phyloP scores from a whole-genome alignment of 2,888 invertebrate species.

The Griposia aprilina region DNA sequence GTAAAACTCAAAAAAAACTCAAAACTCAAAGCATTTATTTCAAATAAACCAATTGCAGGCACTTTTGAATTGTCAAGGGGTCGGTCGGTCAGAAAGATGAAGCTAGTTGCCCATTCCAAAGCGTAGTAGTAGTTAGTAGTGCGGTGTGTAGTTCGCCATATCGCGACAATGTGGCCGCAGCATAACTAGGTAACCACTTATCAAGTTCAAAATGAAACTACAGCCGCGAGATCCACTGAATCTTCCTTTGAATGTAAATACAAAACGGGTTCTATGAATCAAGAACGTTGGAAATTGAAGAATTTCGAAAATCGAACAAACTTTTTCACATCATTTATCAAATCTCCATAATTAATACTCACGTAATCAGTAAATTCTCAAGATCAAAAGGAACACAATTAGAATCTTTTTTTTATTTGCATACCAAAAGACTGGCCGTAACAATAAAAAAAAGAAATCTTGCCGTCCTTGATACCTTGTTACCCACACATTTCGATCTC shows the following conservation, averaged over 20 bases:
- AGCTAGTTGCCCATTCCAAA: no score
- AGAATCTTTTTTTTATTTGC: slow-evolving; percentile 78
- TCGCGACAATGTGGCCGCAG: no score
- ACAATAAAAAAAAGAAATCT: slow-evolving; percentile 78
- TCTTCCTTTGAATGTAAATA: slow-evolving; percentile 5
- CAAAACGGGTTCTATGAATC: background rate
- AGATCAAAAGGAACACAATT: slow-evolving; percentile 70
- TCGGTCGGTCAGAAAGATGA: no score
- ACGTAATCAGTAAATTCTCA: slow-evolving; percentile 56
- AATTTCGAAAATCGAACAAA: slow-evolving; percentile 14
- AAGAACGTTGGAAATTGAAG: slow-evolving; percentile 5
- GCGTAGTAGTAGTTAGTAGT: no score
- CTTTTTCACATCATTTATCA: slow-evolving; percentile 38
- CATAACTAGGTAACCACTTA: background rate
- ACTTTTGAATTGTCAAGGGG: no score
- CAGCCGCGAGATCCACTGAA: background rate
- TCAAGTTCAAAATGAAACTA: slow-evolving; percentile 11
- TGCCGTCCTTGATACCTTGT: slow-evolving; percentile 85
- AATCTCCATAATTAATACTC: slow-evolving; percentile 39
- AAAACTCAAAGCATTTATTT: no score
- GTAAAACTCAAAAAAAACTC: no score
- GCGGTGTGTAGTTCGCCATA: no score
- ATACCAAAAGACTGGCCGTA: slow-evolving; percentile 78
- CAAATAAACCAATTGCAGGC: no score
- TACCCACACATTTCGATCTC: slow-evolving; percentile 82